Evolutionary conservation across 1,140 invertebrate species (phyloP).

Genomic region (Oncopeltus fasciatus): DNA sequence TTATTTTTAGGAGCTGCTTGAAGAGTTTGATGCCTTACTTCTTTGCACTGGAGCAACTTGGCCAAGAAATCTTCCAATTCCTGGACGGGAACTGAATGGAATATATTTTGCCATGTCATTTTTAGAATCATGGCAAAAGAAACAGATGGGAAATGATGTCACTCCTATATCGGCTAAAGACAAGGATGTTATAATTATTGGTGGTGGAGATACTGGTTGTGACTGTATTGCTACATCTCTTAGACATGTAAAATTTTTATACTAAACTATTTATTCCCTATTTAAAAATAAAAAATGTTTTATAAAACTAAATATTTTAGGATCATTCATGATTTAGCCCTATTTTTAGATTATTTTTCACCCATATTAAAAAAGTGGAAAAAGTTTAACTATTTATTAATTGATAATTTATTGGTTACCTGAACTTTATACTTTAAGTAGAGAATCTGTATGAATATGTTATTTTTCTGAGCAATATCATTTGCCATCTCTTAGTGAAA

Average conservation of each 20-base stretch:
- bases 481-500: too few species aligned
- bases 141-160: constrained; percentile 61
- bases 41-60: constrained; percentile 89
- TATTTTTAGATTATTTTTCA: not conserved
- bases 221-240: constrained; percentile 98
- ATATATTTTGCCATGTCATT: constrained; percentile 98
- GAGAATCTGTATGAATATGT: too few species aligned
- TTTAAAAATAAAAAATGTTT: not conserved
- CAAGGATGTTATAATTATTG: constrained; percentile 93
- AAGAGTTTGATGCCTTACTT: constrained; percentile 74
- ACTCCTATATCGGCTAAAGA: constrained; percentile 65
- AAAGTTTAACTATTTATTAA: too few species aligned
- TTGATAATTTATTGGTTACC: too few species aligned
- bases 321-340: not conserved
- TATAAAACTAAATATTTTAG: not conserved
- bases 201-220: constrained; percentile 97
- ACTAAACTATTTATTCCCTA: not conserved
- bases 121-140: constrained; percentile 92
- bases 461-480: too few species aligned
- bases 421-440: too few species aligned
- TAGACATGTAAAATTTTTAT: constrained; percentile 47
- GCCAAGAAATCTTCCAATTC: constrained; percentile 78
- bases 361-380: too few species aligned
- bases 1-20: constrained; percentile 38
- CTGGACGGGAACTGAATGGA: constrained; percentile 71